Percentiles rank a stretch among this genome's conserved stretches.
These are phyloP conservation scores for Hypomecis atomaria DNA, from an alignment of 2,888 invertebrate genomes.

Conservation along the genomic window DNA sequence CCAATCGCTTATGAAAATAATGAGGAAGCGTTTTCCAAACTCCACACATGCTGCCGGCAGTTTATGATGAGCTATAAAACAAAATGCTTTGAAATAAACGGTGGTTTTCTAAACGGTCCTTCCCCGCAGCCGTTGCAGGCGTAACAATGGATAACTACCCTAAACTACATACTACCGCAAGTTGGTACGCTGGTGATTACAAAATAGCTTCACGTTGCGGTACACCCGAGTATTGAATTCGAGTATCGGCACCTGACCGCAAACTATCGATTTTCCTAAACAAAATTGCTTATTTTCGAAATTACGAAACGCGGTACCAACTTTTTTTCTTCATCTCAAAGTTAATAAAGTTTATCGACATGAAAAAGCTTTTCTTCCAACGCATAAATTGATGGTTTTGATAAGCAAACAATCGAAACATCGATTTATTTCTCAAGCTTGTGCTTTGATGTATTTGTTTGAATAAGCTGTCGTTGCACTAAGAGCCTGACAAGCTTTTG, in stretches of 20 bases:
- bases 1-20: constrained; percentile 42
- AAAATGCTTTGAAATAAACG: constrained; percentile 53
- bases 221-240: constrained; percentile 43
- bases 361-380: background rate
- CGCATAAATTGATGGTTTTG: constrained; percentile 19
- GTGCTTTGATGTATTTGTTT: constrained; percentile 1
- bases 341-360: background rate
- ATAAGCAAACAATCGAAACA: constrained; percentile 22
- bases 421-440: constrained; percentile 18
- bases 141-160: constrained; percentile 34
- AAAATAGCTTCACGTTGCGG: constrained; percentile 43
- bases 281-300: constrained; percentile 20
- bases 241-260: constrained; percentile 38
- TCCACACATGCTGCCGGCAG: constrained; percentile 47
- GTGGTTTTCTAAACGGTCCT: constrained; percentile 32
- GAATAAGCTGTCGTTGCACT: background rate
- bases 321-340: background rate
- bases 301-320: background rate
- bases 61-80: constrained; percentile 59
- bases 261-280: constrained; percentile 37
- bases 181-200: constrained; percentile 40
- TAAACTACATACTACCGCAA: constrained; percentile 21
- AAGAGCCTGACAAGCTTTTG: constrained; percentile 23
- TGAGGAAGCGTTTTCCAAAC: constrained; percentile 54
- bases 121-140: constrained; percentile 21